Conservation (phyloP, 2,797 vertebrate genomes). For the Spinus olivaceus region DNA sequence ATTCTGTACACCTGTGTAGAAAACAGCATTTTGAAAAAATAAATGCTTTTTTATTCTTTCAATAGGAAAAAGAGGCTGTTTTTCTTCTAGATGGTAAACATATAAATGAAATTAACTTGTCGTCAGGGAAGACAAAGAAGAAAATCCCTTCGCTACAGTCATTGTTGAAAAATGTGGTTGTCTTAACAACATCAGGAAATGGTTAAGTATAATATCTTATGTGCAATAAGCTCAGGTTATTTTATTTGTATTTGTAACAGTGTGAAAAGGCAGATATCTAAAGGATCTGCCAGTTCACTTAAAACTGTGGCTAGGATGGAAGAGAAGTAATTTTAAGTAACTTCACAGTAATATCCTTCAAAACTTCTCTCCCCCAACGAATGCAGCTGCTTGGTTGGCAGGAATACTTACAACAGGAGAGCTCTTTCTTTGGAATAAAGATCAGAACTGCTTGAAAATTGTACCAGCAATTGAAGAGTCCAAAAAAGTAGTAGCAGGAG, state of each 20-base stretch:
- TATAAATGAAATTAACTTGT: slow-evolving; percentile 89
- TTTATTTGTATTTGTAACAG: background rate
- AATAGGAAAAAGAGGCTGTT: slow-evolving; percentile 89
- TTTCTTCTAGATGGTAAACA: slow-evolving; percentile 89
- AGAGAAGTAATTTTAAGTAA: background rate
- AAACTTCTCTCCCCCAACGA: slow-evolving; percentile 1
- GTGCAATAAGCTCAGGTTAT: background rate
- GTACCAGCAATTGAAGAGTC: slow-evolving; percentile 76
- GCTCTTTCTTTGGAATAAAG: slow-evolving; percentile 94
- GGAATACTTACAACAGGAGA: slow-evolving; percentile 88
- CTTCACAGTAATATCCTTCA: background rate
- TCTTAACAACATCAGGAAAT: slow-evolving; percentile 84
- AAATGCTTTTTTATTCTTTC: background rate
- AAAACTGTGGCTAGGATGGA: background rate
- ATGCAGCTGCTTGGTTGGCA: slow-evolving; percentile 87
- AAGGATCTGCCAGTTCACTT: background rate
- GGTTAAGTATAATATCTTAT: slow-evolving; percentile 75
- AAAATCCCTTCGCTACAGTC: slow-evolving; percentile 85
- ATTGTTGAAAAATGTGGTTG: slow-evolving; percentile 81
- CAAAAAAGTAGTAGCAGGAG: slow-evolving; percentile 69
- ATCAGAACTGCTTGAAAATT: slow-evolving; percentile 85
- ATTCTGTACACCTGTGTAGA: background rate
- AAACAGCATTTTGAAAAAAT: background rate
- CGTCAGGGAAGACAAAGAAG: slow-evolving; percentile 89
- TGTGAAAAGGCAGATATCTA: background rate